A percentile compares a stretch with the other conserved stretches of the same genome.
phyloP scores from a whole-genome alignment of 2,797 vertebrate species.

The Luscinia megarhynchos region DNA sequence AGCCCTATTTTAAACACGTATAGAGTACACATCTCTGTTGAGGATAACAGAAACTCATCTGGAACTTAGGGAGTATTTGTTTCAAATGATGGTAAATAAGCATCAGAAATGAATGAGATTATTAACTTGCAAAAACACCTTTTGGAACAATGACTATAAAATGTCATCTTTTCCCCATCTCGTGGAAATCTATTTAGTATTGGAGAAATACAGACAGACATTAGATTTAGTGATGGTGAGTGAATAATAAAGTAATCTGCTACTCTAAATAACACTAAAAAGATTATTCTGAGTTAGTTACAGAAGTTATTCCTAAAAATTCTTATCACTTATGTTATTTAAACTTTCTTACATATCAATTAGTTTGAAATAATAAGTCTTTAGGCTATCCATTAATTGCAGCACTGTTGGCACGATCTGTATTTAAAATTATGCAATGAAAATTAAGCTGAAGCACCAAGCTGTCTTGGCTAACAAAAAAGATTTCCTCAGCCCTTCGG shows the following conservation, averaged over 20 bases:
- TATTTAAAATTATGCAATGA: slow-evolving; percentile 78
- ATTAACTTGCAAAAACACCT: not conserved
- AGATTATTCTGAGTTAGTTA: slow-evolving; percentile 60
- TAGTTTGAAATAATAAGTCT: slow-evolving; percentile 84
- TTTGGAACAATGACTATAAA: not conserved
- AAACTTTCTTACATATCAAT: slow-evolving; percentile 81
- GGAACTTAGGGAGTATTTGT: not conserved
- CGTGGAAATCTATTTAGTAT: not conserved
- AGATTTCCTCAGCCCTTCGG: slow-evolving; percentile 71
- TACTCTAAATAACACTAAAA: slow-evolving; percentile 33
- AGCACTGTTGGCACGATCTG: slow-evolving; percentile 77
- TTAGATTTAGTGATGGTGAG: not conserved
- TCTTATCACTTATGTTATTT: slow-evolving; percentile 74
- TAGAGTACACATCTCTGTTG: not conserved
- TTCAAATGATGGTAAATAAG: not conserved
- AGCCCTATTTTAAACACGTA: not conserved
- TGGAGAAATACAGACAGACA: not conserved
- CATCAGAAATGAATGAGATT: not conserved
- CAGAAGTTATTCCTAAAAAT: slow-evolving; percentile 67
- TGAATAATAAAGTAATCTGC: slow-evolving; percentile 20
- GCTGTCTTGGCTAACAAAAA: slow-evolving; percentile 74
- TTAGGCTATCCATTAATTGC: slow-evolving; percentile 85
- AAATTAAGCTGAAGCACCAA: slow-evolving; percentile 79
- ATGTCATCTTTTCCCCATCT: not conserved
- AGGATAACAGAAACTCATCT: not conserved